phyloP scores from a whole-genome alignment of 2,888 invertebrate genomes.

The Carabus problematicus region DNA sequence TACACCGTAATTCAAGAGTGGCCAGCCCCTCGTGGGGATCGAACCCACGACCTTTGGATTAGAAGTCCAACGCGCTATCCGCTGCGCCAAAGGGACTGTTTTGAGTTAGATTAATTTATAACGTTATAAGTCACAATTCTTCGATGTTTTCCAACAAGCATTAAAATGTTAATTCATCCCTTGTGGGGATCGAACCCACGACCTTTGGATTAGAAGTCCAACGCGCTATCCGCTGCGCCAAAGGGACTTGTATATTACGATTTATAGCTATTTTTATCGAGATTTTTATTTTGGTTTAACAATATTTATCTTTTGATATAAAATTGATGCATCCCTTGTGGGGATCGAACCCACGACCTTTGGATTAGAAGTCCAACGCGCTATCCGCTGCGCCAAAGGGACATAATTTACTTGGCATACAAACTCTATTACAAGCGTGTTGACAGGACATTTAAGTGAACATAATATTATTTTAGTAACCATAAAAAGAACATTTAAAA shows the following conservation, averaged over 20 bases:
- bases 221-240: conserved; percentile 90
- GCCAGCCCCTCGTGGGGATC: conserved; percentile 78
- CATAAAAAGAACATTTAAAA: no score
- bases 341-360: conserved; percentile 89
- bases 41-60: conserved; percentile 90
- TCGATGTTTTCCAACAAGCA: no score
- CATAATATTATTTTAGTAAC: no score
- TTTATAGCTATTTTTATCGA: neutral
- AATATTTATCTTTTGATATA: no score
- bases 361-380: conserved; percentile 91
- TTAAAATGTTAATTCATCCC: no score
- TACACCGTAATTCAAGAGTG: no score
- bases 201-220: conserved; percentile 91
- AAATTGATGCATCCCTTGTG: conserved; percentile 71
- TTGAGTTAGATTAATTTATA: no score
- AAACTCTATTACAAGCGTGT: no score
- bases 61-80: conserved; percentile 91
- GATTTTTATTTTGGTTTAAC: neutral
- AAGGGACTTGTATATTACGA: conserved; percentile 73
- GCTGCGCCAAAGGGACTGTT: conserved; percentile 83
- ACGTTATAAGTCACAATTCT: no score
- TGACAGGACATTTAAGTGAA: no score
- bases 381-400: conserved; percentile 89
- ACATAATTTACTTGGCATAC: conserved; percentile 57
- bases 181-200: conserved; percentile 88